phyloP scores from a whole-genome alignment of 1,140 invertebrate species.

The Bombus confusus region DNA sequence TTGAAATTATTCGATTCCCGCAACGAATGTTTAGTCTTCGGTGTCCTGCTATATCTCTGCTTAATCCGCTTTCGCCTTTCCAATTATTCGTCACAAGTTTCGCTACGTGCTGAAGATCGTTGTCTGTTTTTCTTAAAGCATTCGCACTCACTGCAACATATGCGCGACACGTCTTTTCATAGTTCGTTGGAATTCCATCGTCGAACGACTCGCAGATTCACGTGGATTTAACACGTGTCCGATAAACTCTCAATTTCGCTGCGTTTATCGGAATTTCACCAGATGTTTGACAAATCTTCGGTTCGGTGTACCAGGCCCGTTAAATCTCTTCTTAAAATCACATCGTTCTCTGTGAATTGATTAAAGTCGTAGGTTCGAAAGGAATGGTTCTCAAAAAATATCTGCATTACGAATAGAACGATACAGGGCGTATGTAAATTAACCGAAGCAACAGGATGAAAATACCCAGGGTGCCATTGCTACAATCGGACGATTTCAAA shows the following conservation, averaged over 20 bases:
- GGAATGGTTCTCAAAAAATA: background rate
- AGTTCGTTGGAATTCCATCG: background rate
- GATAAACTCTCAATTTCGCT: background rate
- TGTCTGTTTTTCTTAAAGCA: background rate
- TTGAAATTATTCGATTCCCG: too few species aligned
- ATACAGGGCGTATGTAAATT: background rate
- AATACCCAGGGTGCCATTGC: too few species aligned
- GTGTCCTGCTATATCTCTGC: background rate
- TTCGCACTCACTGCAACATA: background rate
- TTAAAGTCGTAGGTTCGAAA: background rate
- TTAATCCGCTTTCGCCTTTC: background rate
- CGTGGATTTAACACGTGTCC: conserved; percentile 4
- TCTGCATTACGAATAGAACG: background rate
- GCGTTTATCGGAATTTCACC: background rate
- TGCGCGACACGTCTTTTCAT: conserved; percentile 23
- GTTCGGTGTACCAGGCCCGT: background rate
- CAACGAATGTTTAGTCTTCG: background rate
- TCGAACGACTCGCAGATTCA: background rate
- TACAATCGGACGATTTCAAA: background rate
- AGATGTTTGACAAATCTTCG: background rate
- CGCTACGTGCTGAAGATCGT: background rate
- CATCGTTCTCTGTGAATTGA: background rate
- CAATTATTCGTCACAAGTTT: background rate
- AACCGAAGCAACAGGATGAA: too few species aligned
- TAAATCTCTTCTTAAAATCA: background rate